Evolutionary conservation across 2,113 vertebrate genomes (phyloP).

Genomic region (Labeo rohita): DNA sequence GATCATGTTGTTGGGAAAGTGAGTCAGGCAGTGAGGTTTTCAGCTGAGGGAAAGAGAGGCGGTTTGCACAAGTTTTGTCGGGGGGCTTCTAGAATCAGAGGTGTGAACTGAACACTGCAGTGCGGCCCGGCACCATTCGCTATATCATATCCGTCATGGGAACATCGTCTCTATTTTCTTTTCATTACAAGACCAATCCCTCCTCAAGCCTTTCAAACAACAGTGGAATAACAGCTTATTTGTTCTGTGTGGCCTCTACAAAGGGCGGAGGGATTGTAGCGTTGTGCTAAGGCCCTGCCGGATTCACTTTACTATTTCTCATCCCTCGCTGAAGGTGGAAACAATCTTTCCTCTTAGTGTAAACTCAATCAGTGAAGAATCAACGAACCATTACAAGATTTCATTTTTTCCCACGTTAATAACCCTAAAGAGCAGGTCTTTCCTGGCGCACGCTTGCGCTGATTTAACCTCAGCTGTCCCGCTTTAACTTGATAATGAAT

Average conservation of each 20-base stretch:
- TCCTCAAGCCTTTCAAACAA: constrained; percentile 74
- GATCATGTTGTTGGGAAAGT: constrained; percentile 76
- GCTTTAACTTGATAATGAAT: constrained; percentile 31
- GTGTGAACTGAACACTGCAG: constrained; percentile 72
- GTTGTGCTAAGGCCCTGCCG: constrained; percentile 43
- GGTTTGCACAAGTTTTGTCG: constrained; percentile 1
- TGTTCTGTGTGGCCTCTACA: constrained; percentile 70
- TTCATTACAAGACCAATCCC: constrained; percentile 77
- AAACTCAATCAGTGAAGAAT: constrained; percentile 63
- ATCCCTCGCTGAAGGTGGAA: constrained; percentile 59
- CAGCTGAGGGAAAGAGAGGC: neutral
- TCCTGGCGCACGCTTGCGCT: neutral
- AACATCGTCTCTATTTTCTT: constrained; percentile 80
- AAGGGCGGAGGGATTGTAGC: constrained; percentile 57
- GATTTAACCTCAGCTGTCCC: constrained; percentile 25
- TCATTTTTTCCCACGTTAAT: constrained; percentile 48
- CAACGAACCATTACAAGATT: constrained; percentile 47
- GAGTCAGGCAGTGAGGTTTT: constrained; percentile 68
- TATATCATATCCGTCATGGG: constrained; percentile 78
- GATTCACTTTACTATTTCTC: constrained; percentile 53
- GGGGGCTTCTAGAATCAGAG: constrained; percentile 63
- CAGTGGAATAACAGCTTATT: constrained; percentile 77
- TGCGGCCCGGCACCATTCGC: constrained; percentile 65
- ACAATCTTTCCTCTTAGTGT: constrained; percentile 56
- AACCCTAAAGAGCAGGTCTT: constrained; percentile 32